Evolutionary conservation across 2,113 vertebrate genomes (phyloP).

Genomic region (Nycticorax nycticorax): DNA sequence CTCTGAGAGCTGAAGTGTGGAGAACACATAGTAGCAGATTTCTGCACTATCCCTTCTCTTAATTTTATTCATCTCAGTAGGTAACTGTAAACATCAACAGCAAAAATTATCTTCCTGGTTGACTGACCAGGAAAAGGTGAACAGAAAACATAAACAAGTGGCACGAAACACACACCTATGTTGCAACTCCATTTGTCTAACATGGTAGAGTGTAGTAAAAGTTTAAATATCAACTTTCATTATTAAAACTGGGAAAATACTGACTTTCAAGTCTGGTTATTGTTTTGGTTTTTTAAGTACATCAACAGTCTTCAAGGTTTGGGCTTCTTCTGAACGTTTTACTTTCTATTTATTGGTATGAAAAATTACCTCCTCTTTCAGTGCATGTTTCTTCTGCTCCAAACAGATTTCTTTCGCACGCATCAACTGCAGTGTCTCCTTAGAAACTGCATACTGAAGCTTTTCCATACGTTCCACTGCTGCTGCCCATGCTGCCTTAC

Average conservation of each 20-base stretch:
- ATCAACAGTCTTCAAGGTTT: not conserved
- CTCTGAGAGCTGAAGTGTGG: not conserved
- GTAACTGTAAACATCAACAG: not conserved
- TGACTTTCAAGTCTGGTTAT: not conserved
- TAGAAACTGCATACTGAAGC: conserved; percentile 91
- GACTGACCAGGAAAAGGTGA: not conserved
- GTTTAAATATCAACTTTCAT: not conserved
- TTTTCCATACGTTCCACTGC: conserved; percentile 95
- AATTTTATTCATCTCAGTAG: not conserved
- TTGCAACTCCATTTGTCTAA: not conserved
- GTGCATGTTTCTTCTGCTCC: conserved; percentile 91
- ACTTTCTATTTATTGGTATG: not conserved
- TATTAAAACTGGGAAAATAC: not conserved
- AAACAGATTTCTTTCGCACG: conserved; percentile 96
- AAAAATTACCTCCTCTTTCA: conserved; percentile 90
- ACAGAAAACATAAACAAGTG: not conserved
- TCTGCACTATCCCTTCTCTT: not conserved
- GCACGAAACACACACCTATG: not conserved
- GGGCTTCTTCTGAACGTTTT: not conserved
- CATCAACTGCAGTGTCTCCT: conserved; percentile 97
- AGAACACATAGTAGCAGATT: not conserved
- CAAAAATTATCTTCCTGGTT: not conserved
- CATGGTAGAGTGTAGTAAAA: not conserved
- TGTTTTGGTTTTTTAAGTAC: not conserved
- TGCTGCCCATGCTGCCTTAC: conserved; percentile 91